Percentiles rank a stretch among this genome's conserved stretches.
These are phyloP conservation scores for Drosophila pallidifrons DNA, from an alignment of 1,140 invertebrate genomes.

Conservation along the genomic window DNA sequence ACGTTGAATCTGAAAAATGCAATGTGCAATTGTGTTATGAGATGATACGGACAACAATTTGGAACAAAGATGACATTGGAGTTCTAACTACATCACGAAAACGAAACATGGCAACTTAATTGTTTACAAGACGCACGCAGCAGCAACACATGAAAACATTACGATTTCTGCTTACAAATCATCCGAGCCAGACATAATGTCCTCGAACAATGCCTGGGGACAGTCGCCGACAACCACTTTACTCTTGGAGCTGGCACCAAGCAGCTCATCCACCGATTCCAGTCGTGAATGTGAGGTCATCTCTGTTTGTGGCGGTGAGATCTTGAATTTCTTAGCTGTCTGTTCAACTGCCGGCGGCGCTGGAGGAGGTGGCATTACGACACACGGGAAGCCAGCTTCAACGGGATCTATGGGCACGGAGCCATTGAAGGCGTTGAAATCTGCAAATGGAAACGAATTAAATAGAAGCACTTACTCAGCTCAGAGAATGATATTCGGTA, in stretches of 20 bases:
- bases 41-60: not conserved
- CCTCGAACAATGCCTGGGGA: constrained; percentile 60
- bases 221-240: constrained; percentile 55
- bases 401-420: constrained; percentile 52
- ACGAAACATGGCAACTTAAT: constrained; percentile 6
- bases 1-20: constrained; percentile 14
- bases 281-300: constrained; percentile 27
- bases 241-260: constrained; percentile 48
- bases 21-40: constrained; percentile 15
- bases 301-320: not conserved
- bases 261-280: constrained; percentile 54
- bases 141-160: constrained; percentile 10
- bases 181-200: constrained; percentile 65
- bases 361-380: constrained; percentile 33
- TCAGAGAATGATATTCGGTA: not conserved
- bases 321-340: constrained; percentile 51
- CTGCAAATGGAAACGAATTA: constrained; percentile 21
- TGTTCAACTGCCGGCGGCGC: constrained; percentile 18
- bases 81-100: not conserved
- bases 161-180: constrained; percentile 23
- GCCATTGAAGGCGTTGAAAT: constrained; percentile 61
- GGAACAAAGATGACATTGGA: not conserved
- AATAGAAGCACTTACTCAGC: too few relatives aligned
- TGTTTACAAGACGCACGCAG: not conserved
- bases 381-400: constrained; percentile 29